Percentiles rank a stretch among this genome's conserved stretches.
Conservation (phyloP, 2,113 vertebrate genomes). For the Chaetops frenatus region DNA sequence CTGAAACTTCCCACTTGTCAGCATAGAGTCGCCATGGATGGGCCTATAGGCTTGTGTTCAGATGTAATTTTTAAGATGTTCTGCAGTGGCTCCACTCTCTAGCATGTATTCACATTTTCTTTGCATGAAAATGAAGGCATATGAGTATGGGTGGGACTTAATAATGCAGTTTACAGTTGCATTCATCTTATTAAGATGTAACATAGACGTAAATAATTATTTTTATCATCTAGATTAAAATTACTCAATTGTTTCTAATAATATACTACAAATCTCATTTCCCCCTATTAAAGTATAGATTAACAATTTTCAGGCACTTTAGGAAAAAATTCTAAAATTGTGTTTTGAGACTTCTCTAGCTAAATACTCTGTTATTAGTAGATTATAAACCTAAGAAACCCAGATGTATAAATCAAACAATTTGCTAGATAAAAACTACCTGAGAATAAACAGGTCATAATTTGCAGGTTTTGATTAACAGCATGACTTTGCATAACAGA, state of each 20-base stretch:
- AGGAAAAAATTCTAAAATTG: not conserved
- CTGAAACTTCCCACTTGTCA: not conserved
- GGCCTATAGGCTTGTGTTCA: not conserved
- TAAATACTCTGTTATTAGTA: not conserved
- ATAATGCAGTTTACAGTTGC: not conserved
- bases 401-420: not conserved
- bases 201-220: not conserved
- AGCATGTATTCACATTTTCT: rapidly evolving
- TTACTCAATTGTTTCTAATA: rapidly evolving
- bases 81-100: not conserved
- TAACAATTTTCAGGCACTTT: not conserved
- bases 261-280: not conserved
- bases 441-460: not conserved
- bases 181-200: not conserved
- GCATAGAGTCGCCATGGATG: not conserved
- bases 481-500: not conserved
- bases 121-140: not conserved
- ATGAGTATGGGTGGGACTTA: not conserved
- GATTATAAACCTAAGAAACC: not conserved
- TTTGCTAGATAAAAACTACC: not conserved
- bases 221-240: not conserved
- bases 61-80: not conserved
- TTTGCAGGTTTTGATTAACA: not conserved
- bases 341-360: not conserved
- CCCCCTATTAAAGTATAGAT: not conserved